A percentile compares a stretch with the other conserved stretches of the same genome.
phyloP scores from a whole-genome alignment of 2,888 invertebrate species.

The Phymatocera aterrima region DNA sequence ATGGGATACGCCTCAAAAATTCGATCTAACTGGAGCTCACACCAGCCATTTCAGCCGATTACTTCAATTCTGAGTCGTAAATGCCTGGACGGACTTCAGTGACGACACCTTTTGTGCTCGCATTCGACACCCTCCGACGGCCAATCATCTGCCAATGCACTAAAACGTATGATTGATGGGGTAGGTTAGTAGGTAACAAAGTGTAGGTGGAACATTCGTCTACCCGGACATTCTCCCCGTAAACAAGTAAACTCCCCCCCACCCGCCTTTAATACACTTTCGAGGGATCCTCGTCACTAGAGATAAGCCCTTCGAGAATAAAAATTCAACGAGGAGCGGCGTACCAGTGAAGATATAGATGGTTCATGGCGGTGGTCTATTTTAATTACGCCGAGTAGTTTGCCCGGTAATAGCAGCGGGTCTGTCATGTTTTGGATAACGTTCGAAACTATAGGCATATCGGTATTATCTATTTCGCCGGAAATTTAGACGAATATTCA shows the following conservation, averaged over 20 bases:
- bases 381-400: slow-evolving; percentile 30
- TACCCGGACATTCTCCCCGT: slow-evolving; percentile 21
- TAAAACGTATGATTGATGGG: slow-evolving; percentile 33
- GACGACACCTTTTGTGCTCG: slow-evolving; percentile 18
- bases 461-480: background rate
- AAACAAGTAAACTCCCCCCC: background rate
- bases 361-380: background rate
- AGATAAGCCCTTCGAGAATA: slow-evolving; percentile 26
- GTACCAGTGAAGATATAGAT: slow-evolving; percentile 8
- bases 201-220: slow-evolving; percentile 20
- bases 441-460: background rate
- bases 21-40: background rate
- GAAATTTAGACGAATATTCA: background rate
- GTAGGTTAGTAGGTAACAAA: background rate
- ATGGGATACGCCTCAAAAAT: background rate
- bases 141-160: slow-evolving; percentile 14
- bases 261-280: slow-evolving; percentile 31
- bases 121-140: slow-evolving; percentile 24
- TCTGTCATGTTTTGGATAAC: background rate
- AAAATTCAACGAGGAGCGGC: slow-evolving; percentile 22
- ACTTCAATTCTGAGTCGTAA: background rate
- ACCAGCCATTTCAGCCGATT: background rate
- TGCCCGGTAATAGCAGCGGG: background rate
- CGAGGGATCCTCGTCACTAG: background rate
- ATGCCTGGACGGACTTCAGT: background rate